Evolutionary conservation across 2,888 invertebrate species (phyloP).

Genomic region (Himalopsyche japonica): DNA sequence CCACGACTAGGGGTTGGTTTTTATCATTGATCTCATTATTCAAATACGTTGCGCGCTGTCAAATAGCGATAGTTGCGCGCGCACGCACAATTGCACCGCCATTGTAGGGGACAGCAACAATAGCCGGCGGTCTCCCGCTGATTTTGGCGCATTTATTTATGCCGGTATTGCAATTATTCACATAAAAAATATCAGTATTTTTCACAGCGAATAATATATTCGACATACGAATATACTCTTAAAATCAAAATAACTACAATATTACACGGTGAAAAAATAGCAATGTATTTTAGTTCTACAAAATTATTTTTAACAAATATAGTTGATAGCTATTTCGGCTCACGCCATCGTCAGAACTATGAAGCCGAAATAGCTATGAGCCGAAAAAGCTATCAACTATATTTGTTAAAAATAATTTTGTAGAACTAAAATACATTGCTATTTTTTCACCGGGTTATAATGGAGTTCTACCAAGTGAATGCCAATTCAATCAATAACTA

Average conservation of each 20-base stretch:
- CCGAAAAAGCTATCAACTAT: no score
- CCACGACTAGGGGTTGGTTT: not conserved
- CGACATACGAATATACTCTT: not conserved
- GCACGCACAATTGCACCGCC: slow-evolving; percentile 32
- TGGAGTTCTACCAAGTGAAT: no score
- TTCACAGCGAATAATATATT: not conserved
- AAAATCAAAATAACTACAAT: not conserved
- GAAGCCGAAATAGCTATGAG: no score
- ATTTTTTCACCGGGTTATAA: no score
- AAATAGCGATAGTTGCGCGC: not conserved
- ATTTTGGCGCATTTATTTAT: not conserved
- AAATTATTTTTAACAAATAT: no score
- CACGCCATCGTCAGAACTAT: no score
- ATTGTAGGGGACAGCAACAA: slow-evolving; percentile 24
- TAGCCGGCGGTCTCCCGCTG: slow-evolving; percentile 21
- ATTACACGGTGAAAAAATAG: no score
- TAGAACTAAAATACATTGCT: no score
- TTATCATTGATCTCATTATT: not conserved
- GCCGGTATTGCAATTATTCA: not conserved
- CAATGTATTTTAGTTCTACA: no score
- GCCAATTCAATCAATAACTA: no score
- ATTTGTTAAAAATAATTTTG: no score
- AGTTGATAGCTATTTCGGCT: no score
- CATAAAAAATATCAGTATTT: not conserved
- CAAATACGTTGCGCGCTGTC: not conserved